These are phyloP conservation scores for Nannoperca australis DNA, from an alignment of 2,797 vertebrate genomes.

Conservation along the genomic window DNA sequence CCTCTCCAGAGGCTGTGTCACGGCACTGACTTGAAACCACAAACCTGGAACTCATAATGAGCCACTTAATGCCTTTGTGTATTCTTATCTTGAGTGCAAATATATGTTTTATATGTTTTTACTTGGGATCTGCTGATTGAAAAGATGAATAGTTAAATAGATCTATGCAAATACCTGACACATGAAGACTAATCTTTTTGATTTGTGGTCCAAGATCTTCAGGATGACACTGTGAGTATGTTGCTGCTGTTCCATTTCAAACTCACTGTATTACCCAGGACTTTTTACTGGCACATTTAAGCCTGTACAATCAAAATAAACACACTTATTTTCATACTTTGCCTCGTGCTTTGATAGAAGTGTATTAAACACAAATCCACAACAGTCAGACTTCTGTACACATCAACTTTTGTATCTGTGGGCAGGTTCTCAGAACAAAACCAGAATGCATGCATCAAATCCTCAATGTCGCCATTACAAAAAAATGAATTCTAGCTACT, in stretches of 20 bases:
- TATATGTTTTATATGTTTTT: background rate
- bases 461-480: background rate
- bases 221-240: background rate
- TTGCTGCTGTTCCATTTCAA: background rate
- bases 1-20: background rate
- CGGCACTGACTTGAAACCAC: background rate
- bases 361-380: background rate
- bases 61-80: background rate
- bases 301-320: slow-evolving; percentile 47
- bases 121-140: background rate
- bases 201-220: slow-evolving; percentile 15
- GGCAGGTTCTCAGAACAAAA: background rate
- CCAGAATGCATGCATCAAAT: background rate
- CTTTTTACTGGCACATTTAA: background rate
- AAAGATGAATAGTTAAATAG: background rate
- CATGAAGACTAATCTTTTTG: background rate
- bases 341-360: background rate
- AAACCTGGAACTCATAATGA: background rate
- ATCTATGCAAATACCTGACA: slow-evolving; percentile 21
- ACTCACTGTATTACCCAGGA: background rate
- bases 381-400: background rate
- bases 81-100: background rate
- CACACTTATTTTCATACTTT: background rate
- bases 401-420: background rate
- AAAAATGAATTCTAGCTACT: no score